These are phyloP conservation scores for Neopipo cinnamomea DNA, from an alignment of 2,113 vertebrate genomes.

Conservation along the genomic window DNA sequence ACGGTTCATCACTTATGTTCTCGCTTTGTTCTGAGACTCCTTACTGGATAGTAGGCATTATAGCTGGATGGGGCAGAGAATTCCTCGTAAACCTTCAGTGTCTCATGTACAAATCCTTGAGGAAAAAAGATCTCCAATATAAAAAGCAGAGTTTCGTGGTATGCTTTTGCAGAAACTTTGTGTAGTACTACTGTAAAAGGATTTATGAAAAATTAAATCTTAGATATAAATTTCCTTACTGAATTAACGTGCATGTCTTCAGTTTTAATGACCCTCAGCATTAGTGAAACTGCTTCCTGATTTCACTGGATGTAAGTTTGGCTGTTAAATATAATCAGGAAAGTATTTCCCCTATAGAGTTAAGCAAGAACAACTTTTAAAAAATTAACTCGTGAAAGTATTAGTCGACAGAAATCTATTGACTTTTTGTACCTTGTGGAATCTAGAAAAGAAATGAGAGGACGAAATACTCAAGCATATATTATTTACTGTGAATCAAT, in stretches of 20 bases:
- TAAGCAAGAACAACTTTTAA: not conserved
- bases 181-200: not conserved
- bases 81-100: not conserved
- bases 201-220: not conserved
- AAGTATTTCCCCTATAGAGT: not conserved
- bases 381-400: not conserved
- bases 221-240: not conserved
- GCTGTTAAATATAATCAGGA: not conserved
- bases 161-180: not conserved
- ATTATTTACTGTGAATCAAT: constrained; percentile 37
- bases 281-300: not conserved
- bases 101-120: not conserved
- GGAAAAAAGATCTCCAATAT: not conserved
- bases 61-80: not conserved
- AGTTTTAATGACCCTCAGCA: not conserved
- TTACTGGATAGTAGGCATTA: not conserved
- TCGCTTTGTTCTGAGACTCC: not conserved
- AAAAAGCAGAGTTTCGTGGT: not conserved
- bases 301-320: not conserved
- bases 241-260: not conserved
- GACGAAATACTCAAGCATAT: not conserved
- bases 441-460: constrained; percentile 14
- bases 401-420: constrained; percentile 1
- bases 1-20: not conserved
- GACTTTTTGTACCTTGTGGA: constrained; percentile 23